Evolutionary conservation across 2,797 vertebrate genomes (phyloP), one percentile per base, ranked within the genome.

Genomic region (Acanthopagrus latus): DNA sequence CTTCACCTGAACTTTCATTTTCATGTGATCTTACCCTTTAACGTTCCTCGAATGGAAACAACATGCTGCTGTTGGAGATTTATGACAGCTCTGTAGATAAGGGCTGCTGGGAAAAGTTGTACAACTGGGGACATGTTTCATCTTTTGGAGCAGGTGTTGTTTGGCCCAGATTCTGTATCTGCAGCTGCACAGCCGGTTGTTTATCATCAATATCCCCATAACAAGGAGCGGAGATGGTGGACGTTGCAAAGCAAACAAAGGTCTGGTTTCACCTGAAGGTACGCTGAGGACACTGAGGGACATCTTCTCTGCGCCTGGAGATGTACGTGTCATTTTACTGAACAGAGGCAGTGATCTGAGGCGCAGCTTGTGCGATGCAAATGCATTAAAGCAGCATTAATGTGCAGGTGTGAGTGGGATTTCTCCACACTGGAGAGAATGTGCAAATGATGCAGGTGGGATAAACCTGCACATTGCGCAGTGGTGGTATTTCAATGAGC

Each of bases 131-230:
- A 55, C 25, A 16, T 13, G 21, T 56, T 68, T 58, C 5, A 70
- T 16, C 56, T 76, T 38, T 70, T 43, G 4, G 54, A 86, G 74
- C 82, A 89, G 83, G 78, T 90, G 88, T 62, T 73, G n/a, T 60
- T 76, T 78, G 71, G 47, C 78, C 82, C 73, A 81, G 71, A 87
- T 88, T 82, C 71, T 62, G 14, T 44, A 20, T 56, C n/a, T 52
- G 69, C 68, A 77, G 58, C 74, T 57, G 59, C 65, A 74, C 82
- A 84, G 83, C 79, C 80, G 86, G 51, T 55, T 72, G 60, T 85
- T 81, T 78, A 63, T 83, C 74, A 80, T 77, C 82, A 57, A 86
- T 69, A 68, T 74, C 71, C 74, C 76, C 71, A 52, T 33, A 38
- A 79, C 63, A 76, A 44, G 10, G 86, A 66, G 52, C 48, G 20